Conservation (phyloP, 2,113 vertebrate genomes). For the Pterocles gutturalis region DNA sequence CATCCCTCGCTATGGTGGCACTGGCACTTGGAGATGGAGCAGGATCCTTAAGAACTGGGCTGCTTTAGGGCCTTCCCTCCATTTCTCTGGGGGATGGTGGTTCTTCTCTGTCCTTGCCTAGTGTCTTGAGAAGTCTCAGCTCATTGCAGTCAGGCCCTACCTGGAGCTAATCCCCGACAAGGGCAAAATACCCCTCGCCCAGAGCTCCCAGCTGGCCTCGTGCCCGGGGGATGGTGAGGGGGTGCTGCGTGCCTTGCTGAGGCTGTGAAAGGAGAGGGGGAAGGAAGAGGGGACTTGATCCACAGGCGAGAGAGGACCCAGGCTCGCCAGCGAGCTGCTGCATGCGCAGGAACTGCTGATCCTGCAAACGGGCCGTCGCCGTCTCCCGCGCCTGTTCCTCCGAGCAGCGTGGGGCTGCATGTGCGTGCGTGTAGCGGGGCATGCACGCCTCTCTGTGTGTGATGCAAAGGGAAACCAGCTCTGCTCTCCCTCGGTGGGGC, state of each 20-base stretch:
- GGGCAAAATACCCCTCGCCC: background rate
- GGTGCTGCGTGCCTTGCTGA: background rate
- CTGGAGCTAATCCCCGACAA: background rate
- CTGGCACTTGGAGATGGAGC: background rate
- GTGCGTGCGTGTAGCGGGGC: accelerated
- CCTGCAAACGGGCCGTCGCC: accelerated
- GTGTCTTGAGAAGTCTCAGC: background rate
- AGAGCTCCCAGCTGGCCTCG: background rate
- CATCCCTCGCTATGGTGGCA: background rate
- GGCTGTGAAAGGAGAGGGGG: background rate
- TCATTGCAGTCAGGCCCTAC: background rate
- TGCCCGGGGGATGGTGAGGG: background rate
- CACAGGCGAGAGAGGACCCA: accelerated
- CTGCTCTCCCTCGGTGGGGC: background rate
- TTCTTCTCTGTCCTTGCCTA: background rate
- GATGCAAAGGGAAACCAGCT: background rate
- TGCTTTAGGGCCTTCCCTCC: background rate
- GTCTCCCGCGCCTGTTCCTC: accelerated
- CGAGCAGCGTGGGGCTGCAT: background rate
- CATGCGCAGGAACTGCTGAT: background rate
- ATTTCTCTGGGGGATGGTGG: background rate
- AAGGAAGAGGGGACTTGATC: background rate
- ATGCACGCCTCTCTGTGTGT: accelerated
- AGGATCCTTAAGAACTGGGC: background rate
- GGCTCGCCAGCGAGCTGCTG: background rate